These are phyloP conservation scores for Psittacula derbiana DNA, from an alignment of 2,797 vertebrate genomes.

Conservation along the genomic window DNA sequence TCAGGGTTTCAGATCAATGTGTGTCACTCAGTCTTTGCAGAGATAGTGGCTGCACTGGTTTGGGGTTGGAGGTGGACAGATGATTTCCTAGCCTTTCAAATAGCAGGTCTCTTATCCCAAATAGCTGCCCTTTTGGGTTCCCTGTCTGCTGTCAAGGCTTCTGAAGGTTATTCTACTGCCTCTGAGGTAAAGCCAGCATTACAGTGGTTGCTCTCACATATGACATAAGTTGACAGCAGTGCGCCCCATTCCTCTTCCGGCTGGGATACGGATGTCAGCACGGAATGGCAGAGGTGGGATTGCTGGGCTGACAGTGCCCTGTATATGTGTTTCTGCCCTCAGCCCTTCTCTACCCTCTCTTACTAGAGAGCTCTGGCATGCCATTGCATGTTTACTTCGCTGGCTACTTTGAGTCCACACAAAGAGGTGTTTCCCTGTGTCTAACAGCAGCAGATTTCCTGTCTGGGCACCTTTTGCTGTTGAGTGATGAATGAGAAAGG, in stretches of 20 bases:
- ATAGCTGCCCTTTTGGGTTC: not conserved
- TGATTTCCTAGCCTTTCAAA: not conserved
- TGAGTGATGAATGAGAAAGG: not conserved
- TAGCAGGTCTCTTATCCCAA: not conserved
- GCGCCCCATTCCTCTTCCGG: fast-evolving
- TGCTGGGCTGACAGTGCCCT: not conserved
- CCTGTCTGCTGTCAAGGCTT: not conserved
- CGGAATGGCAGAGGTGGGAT: not conserved
- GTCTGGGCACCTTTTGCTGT: not conserved
- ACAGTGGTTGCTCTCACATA: not conserved
- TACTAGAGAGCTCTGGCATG: not conserved
- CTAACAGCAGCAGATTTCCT: not conserved
- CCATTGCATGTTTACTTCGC: not conserved
- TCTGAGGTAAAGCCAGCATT: not conserved
- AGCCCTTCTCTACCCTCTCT: not conserved
- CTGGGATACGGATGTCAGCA: fast-evolving
- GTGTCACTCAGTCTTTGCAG: not conserved
- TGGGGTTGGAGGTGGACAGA: not conserved
- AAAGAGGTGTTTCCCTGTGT: not conserved
- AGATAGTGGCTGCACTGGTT: not conserved
- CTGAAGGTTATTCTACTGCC: not conserved
- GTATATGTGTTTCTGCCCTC: not conserved
- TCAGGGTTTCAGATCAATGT: fast-evolving
- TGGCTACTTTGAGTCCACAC: not conserved
- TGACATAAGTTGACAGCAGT: fast-evolving